Conservation (phyloP, 1,140 invertebrate species). For the Pinna nobilis region DNA sequence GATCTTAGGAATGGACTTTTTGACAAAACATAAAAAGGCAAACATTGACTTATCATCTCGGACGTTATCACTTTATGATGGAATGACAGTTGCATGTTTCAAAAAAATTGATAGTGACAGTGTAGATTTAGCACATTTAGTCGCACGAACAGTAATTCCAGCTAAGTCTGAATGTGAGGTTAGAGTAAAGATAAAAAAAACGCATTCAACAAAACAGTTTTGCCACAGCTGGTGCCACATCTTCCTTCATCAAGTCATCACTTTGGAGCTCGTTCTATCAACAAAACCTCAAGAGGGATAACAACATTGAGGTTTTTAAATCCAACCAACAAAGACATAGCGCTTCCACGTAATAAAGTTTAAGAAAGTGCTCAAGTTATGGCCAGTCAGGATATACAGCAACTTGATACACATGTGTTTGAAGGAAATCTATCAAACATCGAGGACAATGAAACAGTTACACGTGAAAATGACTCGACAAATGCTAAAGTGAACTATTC, state of each 20-base stretch:
- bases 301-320: no score
- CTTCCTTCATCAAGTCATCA: no score
- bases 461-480: not conserved
- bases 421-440: no score
- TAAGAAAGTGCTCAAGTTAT: not conserved
- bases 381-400: not conserved
- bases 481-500: not conserved
- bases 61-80: no score
- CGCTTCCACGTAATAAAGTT: no score
- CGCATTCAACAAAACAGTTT: not conserved
- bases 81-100: no score
- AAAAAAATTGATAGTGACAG: not conserved
- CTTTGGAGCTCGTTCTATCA: no score
- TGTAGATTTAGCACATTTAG: not conserved
- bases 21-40: not conserved
- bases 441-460: not conserved
- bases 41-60: not conserved
- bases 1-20: slow-evolving; percentile 20
- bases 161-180: not conserved
- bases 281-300: no score
- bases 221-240: no score
- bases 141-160: not conserved
- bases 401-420: not conserved
- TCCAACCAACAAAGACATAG: no score
- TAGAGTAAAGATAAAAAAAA: slow-evolving; percentile 1